Conservation (phyloP, 2,888 invertebrate species). For the Lithophane socia region DNA sequence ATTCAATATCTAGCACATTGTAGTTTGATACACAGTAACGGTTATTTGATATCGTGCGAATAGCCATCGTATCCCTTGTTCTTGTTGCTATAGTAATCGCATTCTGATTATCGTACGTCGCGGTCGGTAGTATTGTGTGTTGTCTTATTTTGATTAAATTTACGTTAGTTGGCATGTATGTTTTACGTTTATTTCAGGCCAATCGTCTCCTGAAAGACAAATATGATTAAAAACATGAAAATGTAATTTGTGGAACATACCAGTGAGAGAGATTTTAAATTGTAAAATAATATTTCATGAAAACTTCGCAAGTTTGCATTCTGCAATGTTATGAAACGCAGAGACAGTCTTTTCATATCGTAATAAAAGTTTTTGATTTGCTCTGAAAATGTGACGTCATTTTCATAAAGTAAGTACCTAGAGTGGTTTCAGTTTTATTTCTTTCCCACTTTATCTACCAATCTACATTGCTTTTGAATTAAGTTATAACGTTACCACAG, state of each 20-base stretch:
- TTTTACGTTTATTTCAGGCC: background rate
- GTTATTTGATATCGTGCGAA: slow-evolving; percentile 70
- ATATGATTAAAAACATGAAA: background rate
- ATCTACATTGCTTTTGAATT: slow-evolving; percentile 33
- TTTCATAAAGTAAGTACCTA: slow-evolving; percentile 19
- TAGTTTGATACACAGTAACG: slow-evolving; percentile 63
- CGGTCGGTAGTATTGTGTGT: background rate
- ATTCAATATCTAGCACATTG: slow-evolving; percentile 65
- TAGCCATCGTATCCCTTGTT: slow-evolving; percentile 48
- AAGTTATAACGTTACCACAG: slow-evolving; percentile 27
- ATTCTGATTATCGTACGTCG: slow-evolving; percentile 30
- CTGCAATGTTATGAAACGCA: slow-evolving; percentile 8
- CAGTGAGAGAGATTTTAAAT: slow-evolving; percentile 11
- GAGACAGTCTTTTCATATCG: slow-evolving; percentile 18
- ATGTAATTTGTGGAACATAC: background rate
- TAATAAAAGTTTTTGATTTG: slow-evolving; percentile 27
- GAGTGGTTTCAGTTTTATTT: slow-evolving; percentile 22
- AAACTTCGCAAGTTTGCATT: slow-evolving; percentile 13
- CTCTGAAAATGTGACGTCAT: slow-evolving; percentile 39
- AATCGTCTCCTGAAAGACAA: background rate
- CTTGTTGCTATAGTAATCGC: slow-evolving; percentile 46
- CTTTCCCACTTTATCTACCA: slow-evolving; percentile 18
- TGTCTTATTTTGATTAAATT: slow-evolving; percentile 13
- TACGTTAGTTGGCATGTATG: background rate
- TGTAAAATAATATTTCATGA: slow-evolving; percentile 13